Evolutionary conservation across 1,140 invertebrate species (phyloP), one percentile per base, ranked within the genome.

Genomic region (Heliconius eleuchia): DNA sequence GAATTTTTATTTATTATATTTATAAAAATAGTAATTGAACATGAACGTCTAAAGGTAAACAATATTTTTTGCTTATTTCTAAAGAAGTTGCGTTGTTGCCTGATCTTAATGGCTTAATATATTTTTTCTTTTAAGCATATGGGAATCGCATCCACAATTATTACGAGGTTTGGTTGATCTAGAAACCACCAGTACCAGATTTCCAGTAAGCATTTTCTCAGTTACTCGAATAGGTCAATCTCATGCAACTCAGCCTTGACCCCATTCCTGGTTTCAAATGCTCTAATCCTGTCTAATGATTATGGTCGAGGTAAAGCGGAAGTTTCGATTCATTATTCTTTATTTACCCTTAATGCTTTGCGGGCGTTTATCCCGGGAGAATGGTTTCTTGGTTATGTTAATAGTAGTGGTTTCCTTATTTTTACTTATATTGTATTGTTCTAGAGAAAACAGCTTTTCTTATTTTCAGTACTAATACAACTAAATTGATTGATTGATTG

Each of bases 261-360:
- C 60, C 70, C 70, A 71, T 71, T 55, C 50, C 19, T 37, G 70
- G 18, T 57, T 77, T 70, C 76, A 52, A 72, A 55, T 72, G n/a
- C 46, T 50, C 46, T 72, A 75, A 75, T 77, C 71, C 60, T 55
- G 42, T 27, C 71, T 77, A 55, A 77, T 19, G 70, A 77, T 72
- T 72, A 55, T 23, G 37, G 18, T 30, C 23, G 66, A 42, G 30
- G 46, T 72, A 57, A 50, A 71, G 60, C 13, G 70, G 30, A 55
- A 46, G 16, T 42, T 55, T 71, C 66, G 5, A 71, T 30, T 19
- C 39, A 42, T 77, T 77, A 71, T 27, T 72, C 30, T 72, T 55
- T 55, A 72, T 72, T 77, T 77, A 39, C 27, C 4, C 9, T 66
- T 30, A 66, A 66, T 66, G 60, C 4, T 30, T 66, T 30, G 27